These are phyloP conservation scores for Bugulina stolonifera DNA, from an alignment of 2,888 invertebrate species.

Conservation along the genomic window DNA sequence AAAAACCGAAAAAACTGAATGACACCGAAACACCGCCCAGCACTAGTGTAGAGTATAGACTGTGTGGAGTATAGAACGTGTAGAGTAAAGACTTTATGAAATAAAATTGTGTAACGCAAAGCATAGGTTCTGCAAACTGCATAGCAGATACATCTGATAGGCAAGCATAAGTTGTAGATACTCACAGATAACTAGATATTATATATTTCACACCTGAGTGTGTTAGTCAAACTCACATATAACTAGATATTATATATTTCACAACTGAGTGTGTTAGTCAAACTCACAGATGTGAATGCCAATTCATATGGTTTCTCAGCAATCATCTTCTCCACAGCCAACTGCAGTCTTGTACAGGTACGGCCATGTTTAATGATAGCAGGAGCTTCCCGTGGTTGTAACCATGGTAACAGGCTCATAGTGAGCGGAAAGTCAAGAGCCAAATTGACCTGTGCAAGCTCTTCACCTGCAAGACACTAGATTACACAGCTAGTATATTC, in stretches of 20 bases:
- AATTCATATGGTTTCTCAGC: background rate
- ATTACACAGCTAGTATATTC: background rate
- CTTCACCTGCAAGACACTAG: background rate
- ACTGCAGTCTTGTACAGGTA: background rate
- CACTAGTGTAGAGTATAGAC: no score
- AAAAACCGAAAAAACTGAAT: no score
- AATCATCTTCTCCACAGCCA: conserved; percentile 1
- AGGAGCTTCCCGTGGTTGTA: background rate
- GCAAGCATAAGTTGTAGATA: no score
- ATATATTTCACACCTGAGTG: background rate
- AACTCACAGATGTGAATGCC: conserved; percentile 19
- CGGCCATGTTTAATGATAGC: background rate
- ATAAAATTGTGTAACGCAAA: no score
- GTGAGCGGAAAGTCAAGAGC: background rate
- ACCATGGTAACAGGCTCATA: background rate
- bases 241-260: background rate
- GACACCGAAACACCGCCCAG: no score
- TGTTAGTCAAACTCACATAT: background rate
- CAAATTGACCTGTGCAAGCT: background rate
- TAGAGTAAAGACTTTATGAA: no score
- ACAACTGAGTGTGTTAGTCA: background rate
- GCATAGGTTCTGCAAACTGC: no score
- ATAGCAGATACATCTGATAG: no score
- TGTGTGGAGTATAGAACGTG: no score
- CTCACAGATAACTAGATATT: background rate